Evolutionary conservation across 2,113 vertebrate genomes (phyloP).

Genomic region (Chamaea fasciata): DNA sequence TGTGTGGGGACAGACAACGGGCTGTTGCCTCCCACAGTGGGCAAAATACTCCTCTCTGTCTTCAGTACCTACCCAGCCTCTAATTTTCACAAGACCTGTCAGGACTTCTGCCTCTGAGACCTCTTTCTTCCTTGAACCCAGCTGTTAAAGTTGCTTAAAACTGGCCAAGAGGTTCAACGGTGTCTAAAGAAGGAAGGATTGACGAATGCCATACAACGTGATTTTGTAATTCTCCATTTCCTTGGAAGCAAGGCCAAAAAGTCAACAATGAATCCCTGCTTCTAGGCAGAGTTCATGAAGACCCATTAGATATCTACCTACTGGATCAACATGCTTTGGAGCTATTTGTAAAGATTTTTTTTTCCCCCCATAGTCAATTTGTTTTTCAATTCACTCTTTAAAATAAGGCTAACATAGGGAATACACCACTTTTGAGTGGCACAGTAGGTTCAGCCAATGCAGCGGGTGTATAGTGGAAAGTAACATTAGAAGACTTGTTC

Average conservation of each 20-base stretch:
- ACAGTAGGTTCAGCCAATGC: constrained; percentile 26
- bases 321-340: neutral
- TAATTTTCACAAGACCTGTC: neutral
- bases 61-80: neutral
- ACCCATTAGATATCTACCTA: neutral
- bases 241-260: neutral
- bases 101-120: neutral
- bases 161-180: neutral
- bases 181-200: neutral
- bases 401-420: neutral
- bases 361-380: neutral
- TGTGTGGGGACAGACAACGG: neutral
- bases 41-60: neutral
- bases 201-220: neutral
- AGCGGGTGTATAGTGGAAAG: constrained; percentile 25
- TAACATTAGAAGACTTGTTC: constrained; percentile 40
- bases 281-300: neutral
- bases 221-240: neutral
- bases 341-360: neutral
- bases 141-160: neutral
- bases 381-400: neutral
- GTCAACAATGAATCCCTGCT: neutral
- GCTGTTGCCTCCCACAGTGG: neutral
- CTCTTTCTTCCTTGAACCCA: neutral
- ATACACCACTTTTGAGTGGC: neutral